Evolutionary conservation across 2,888 invertebrate genomes (phyloP), one percentile per base, ranked within the genome.

Genomic region (Epistrophella euchroma): DNA sequence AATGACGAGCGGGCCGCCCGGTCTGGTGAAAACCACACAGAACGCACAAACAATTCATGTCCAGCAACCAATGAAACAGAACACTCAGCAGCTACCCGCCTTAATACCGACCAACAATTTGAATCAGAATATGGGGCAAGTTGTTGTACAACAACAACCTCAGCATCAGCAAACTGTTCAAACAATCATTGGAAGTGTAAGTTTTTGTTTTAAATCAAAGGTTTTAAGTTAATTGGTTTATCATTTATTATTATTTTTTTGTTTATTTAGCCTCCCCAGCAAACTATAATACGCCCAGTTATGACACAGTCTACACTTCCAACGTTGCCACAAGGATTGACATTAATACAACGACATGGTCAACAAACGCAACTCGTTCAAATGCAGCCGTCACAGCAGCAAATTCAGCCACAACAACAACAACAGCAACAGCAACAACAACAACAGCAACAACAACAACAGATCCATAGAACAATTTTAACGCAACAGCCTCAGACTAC

Each of bases 331-430:
- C 92, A 92, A 88, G 92, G 92, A 43, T 89, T 93, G 58, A 92
- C 92, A 55, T 89, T 93, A 25, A 92, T 93, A 71, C 93, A 93
- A 88, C 90, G 92, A 73, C 92, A 92, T 52, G 92, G 92, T 11
- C 92, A 92, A 85, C 93, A 92, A 86, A 92, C 92, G 40, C 92
- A 92, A 89, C 82, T 92, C 77, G 92, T 92, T 82, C 92, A 92
- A 89, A 91, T 92, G 81, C 92, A 92, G 87, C 90, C 89, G n/a
- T 76, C 90, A 66, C 88, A 81, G 60, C 89, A 89, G 28, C 90
- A 88, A 43, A 91, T 92, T 78, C 92, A 92, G 89, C 91, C 92
- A 73, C 92, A 92, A 88, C 73, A 70, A 11, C 80, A 76, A 11
- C 79, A 75, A 7, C 84, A 84, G 5, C 92, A 92, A 88, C 73